Evolutionary conservation across 2,797 vertebrate species (phyloP).

Genomic region (Triplophysa yarkandensis): DNA sequence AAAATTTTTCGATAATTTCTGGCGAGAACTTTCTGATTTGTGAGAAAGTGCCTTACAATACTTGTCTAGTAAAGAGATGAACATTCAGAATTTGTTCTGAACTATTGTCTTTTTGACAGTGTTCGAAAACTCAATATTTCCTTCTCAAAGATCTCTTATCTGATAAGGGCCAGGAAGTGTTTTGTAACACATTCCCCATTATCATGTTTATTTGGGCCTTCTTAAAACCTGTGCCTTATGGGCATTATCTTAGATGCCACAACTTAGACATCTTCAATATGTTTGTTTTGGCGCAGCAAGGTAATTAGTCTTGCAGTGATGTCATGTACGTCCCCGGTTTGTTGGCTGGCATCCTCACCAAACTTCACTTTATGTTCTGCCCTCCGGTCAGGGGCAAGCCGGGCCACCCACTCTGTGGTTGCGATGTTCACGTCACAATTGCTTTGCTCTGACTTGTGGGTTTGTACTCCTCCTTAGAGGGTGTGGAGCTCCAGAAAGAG

Average conservation of each 20-base stretch:
- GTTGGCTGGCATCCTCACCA: background rate
- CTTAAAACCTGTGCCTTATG: background rate
- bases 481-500: constrained; percentile 20
- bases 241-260: background rate
- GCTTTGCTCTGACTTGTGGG: constrained; percentile 8
- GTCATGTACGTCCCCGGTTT: background rate
- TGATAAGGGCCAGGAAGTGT: too few relatives aligned
- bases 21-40: background rate
- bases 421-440: background rate
- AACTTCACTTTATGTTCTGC: constrained; percentile 5
- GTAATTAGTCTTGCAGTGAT: background rate
- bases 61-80: too few relatives aligned
- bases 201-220: background rate
- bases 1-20: background rate
- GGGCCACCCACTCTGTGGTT: constrained; percentile 9
- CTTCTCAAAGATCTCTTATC: too few relatives aligned
- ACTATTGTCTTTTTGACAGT: too few relatives aligned
- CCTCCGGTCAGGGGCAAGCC: constrained; percentile 24
- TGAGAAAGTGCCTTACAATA: background rate
- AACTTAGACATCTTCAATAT: background rate
- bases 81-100: too few relatives aligned
- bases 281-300: constrained; percentile 2
- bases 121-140: too few relatives aligned
- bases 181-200: too few relatives aligned
- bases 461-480: constrained; percentile 17